Evolutionary conservation across 2,113 vertebrate species (phyloP).

Genomic region (Ictalurus furcatus): DNA sequence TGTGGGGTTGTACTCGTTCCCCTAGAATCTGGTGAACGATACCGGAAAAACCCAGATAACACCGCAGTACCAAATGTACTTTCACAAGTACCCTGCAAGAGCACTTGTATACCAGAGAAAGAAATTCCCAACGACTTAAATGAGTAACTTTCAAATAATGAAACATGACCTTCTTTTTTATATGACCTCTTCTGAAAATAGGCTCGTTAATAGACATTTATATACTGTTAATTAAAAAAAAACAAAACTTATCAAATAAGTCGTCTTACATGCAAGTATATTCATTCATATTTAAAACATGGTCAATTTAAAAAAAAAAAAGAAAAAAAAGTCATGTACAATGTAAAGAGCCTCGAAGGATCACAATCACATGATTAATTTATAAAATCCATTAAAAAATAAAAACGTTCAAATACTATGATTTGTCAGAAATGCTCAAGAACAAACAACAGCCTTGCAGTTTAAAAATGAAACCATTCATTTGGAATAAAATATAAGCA

Average conservation of each 20-base stretch:
- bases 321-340: neutral
- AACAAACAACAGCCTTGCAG: neutral
- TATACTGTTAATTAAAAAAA: neutral
- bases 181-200: neutral
- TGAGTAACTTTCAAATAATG: neutral
- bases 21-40: neutral
- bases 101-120: neutral
- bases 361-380: neutral
- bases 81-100: neutral
- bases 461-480: neutral
- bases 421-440: constrained; percentile 8
- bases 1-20: neutral
- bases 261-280: neutral
- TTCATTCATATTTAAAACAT: neutral
- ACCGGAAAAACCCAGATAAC: neutral
- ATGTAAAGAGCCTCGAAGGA: neutral
- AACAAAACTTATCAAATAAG: no score
- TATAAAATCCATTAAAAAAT: neutral
- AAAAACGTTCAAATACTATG: neutral
- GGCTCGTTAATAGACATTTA: neutral
- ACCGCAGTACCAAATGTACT: neutral
- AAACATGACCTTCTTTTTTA: neutral
- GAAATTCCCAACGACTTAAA: neutral
- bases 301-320: neutral
- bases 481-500: neutral